Evolutionary conservation across 2,113 vertebrate genomes (phyloP).

Genomic region (Crotalus viridis): DNA sequence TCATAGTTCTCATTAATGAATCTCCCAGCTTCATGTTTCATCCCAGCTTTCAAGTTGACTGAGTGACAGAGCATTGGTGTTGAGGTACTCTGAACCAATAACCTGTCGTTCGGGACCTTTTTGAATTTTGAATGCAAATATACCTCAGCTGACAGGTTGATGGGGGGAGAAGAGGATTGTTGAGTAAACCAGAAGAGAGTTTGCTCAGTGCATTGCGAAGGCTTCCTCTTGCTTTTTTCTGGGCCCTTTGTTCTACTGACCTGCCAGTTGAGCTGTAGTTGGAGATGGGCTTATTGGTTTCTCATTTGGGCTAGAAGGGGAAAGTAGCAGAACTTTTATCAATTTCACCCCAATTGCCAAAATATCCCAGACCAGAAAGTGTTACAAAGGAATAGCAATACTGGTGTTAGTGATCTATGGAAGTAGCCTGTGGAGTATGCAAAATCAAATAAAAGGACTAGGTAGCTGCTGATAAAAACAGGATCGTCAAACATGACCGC

Average conservation of each 20-base stretch:
- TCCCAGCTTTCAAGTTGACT: neutral
- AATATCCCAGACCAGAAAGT: neutral
- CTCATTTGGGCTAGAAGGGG: neutral
- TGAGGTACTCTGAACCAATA: neutral
- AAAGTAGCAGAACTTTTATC: neutral
- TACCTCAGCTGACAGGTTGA: neutral
- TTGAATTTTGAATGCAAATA: neutral
- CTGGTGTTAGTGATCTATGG: neutral
- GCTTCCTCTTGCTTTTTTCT: neutral
- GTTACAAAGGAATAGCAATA: neutral
- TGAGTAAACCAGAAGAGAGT: neutral
- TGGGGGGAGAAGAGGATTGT: neutral
- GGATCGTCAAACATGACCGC: too few relatives aligned
- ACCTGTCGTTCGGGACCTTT: neutral
- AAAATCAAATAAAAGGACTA: neutral
- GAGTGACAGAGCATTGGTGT: neutral
- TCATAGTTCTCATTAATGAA: neutral
- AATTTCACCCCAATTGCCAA: neutral
- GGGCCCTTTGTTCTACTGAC: neutral
- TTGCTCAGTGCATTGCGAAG: neutral
- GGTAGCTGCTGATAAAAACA: too few relatives aligned
- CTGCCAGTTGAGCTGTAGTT: neutral
- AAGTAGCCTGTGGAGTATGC: neutral
- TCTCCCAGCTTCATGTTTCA: neutral
- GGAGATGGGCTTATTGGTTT: neutral